Percentiles rank a stretch among this genome's conserved stretches.
Evolutionary conservation across 1,140 invertebrate species (phyloP).

Genomic region (Trissolcus basalis): DNA sequence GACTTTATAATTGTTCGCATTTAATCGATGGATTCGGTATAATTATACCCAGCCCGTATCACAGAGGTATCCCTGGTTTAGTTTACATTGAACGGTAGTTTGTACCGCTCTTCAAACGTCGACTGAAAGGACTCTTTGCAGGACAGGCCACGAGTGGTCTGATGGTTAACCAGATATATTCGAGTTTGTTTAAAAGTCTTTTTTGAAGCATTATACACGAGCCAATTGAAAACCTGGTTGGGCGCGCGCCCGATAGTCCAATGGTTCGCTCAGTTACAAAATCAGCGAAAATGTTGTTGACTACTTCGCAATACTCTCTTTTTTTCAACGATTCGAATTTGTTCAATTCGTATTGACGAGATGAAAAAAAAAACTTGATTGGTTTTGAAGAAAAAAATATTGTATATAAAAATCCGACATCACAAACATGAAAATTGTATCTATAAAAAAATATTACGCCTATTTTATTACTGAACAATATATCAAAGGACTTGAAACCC

Average conservation of each 20-base stretch:
- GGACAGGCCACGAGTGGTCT: slow-evolving; percentile 40
- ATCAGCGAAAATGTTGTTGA: slow-evolving; percentile 32
- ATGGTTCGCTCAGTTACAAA: slow-evolving; percentile 31
- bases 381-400: too few relatives aligned
- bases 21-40: slow-evolving; percentile 38
- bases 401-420: too few relatives aligned
- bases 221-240: slow-evolving; percentile 33
- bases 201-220: slow-evolving; percentile 28
- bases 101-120: slow-evolving; percentile 48
- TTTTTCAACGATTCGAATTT: too few relatives aligned
- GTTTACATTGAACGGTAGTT: slow-evolving; percentile 44
- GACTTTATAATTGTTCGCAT: slow-evolving; percentile 36
- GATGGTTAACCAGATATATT: slow-evolving; percentile 52
- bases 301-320: background rate
- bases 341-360: too few relatives aligned
- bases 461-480: slow-evolving; percentile 2
- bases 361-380: too few relatives aligned
- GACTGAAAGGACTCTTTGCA: slow-evolving; percentile 51
- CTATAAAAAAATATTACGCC: too few relatives aligned
- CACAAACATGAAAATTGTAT: too few relatives aligned
- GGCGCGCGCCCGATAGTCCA: slow-evolving; percentile 1
- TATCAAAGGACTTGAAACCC: background rate
- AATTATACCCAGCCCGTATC: slow-evolving; percentile 39
- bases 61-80: slow-evolving; percentile 32
- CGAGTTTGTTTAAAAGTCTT: slow-evolving; percentile 36